Base-by-base conservation (phyloP, 1,140 invertebrate species). In the Oedothorax gibbosus region DNA sequence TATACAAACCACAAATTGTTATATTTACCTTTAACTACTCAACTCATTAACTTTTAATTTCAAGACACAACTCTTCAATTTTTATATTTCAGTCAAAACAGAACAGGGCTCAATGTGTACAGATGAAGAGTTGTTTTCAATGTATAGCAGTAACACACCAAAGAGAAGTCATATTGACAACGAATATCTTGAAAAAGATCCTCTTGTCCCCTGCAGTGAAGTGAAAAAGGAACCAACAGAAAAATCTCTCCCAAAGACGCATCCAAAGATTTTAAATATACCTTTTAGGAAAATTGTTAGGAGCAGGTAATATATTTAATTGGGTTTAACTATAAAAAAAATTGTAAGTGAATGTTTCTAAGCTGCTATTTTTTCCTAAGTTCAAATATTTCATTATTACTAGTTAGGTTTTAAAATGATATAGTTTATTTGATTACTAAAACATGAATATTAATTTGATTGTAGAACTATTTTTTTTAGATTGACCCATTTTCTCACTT, bases 111-210 rank as follows among this genome's bases (percentile, higher is more conserved):
- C 18, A 35, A n/a, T 14, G n/a, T 77, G 60, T 20, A 64, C 60
- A 20, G 65, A 79, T 79, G 77, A 79, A n/a, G 77, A 79, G 21
- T 14, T 79, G n/a, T 68, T 79, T 79, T 51, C 77, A 0, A 79
- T 79, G 77, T 79, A 79, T 35, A 21, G 65, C 3, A 5, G 18
- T 50, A n/a, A 49, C 49, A 20, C 49, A 15, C n/a, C 11, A 20
- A 60, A 75, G 9, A 60, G n/a, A 65, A 60, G 60, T 53, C 20
- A 49, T 12, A 60, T 12, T 0, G 49, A 77, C 10, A 77, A 12
- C 15, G 14, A 14, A 18, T 60, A 14, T 18, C 35, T 49, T 35
- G 77, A 79, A 65, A 62, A 79, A 56, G 77, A 79, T 14, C 65
- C 56, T 8, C 18, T 57, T 7, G 18, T n/a, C 49, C 10, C 20